Evolutionary conservation across 2,888 invertebrate genomes (phyloP).

Genomic region (Noctua janthina): DNA sequence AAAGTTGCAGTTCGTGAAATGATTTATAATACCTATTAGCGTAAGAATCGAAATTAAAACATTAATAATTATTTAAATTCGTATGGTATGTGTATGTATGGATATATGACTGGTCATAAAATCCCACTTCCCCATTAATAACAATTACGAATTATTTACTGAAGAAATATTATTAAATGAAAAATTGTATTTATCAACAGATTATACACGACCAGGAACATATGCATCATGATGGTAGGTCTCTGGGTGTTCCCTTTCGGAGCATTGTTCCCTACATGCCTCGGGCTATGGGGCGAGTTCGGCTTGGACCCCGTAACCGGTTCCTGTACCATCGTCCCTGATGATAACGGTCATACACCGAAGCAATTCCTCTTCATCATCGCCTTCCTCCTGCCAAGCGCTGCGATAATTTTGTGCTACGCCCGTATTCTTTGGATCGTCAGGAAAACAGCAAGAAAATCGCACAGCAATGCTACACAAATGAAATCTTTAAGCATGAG

Average conservation of each 20-base stretch:
- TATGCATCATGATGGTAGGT: constrained; percentile 93
- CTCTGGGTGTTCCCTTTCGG: constrained; percentile 94
- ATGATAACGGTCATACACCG: constrained; percentile 92
- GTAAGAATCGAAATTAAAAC: background rate
- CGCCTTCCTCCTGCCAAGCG: constrained; percentile 96
- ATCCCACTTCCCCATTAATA: background rate
- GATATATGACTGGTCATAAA: background rate
- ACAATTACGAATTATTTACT: background rate
- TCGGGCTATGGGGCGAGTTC: constrained; percentile 94
- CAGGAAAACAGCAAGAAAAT: constrained; percentile 92
- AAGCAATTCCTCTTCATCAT: constrained; percentile 95
- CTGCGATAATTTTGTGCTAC: constrained; percentile 95
- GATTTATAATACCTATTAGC: background rate
- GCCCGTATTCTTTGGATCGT: constrained; percentile 95
- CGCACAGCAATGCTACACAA: constrained; percentile 80
- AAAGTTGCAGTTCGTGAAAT: background rate
- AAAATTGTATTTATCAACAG: constrained; percentile 81
- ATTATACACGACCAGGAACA: constrained; percentile 92
- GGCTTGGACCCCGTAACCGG: constrained; percentile 93
- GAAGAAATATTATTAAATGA: background rate
- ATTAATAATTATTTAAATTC: background rate
- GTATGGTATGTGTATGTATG: background rate
- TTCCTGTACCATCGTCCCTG: constrained; percentile 94
- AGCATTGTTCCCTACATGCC: constrained; percentile 93
- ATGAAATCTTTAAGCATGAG: constrained; percentile 77